phyloP scores from a whole-genome alignment of 2,888 invertebrate genomes.

The Muscina levida region DNA sequence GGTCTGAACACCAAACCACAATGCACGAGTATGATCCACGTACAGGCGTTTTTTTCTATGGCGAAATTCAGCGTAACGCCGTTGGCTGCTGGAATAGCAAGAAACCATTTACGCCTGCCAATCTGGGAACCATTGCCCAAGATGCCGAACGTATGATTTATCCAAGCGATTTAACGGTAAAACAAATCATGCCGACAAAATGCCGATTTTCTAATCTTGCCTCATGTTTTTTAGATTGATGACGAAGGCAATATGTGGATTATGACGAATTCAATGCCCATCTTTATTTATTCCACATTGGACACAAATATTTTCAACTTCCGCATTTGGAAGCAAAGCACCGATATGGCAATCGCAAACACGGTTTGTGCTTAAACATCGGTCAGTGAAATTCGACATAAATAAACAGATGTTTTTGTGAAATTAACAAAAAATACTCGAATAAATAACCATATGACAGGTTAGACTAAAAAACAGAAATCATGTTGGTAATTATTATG shows the following conservation, averaged over 20 bases:
- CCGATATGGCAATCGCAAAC: conserved; percentile 77
- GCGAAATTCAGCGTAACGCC: conserved; percentile 86
- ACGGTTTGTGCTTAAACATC: conserved; percentile 80
- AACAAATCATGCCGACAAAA: conserved; percentile 7
- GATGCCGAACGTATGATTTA: conserved; percentile 85
- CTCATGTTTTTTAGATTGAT: conserved; percentile 80
- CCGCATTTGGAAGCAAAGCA: conserved; percentile 82
- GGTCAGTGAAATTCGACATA: too few species aligned
- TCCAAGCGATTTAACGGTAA: conserved; percentile 84
- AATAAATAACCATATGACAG: too few species aligned
- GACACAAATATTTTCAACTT: conserved; percentile 84
- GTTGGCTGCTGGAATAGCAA: conserved; percentile 88
- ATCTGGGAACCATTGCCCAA: conserved; percentile 82
- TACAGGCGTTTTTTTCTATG: conserved; percentile 85
- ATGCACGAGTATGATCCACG: conserved; percentile 84
- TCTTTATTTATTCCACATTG: conserved; percentile 84
- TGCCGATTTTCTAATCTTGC: background rate
- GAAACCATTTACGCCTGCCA: conserved; percentile 79
- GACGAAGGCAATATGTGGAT: conserved; percentile 85
- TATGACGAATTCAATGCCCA: conserved; percentile 85
- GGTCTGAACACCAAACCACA: conserved; percentile 84
- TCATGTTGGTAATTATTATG: too few species aligned
- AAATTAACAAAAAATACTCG: too few species aligned
- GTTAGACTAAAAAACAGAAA: too few species aligned
- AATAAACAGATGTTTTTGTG: too few species aligned